Conservation (phyloP, 2,797 vertebrate genomes). For the Pangasius mekongensis region DNA sequence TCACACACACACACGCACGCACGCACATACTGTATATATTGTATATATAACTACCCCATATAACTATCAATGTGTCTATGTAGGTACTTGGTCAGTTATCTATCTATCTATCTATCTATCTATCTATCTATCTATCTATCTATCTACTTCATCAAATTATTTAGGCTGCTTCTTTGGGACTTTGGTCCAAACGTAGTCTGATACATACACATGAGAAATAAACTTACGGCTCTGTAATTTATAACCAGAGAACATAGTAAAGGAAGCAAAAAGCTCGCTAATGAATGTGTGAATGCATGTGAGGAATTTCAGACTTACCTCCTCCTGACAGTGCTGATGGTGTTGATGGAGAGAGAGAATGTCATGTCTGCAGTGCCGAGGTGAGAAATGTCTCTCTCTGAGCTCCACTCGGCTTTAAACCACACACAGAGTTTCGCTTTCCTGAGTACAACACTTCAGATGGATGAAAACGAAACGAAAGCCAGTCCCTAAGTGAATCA, state of each 20-base stretch:
- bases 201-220: background rate
- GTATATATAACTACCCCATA: too few species aligned
- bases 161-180: too few species aligned
- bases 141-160: background rate
- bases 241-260: background rate
- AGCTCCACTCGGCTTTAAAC: background rate
- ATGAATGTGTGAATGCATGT: background rate
- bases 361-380: background rate
- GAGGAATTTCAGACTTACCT: background rate
- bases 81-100: too few species aligned
- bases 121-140: background rate
- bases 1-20: too few species aligned
- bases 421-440: background rate
- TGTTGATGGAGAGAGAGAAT: background rate
- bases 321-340: background rate
- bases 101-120: too few species aligned
- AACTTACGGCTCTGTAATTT: background rate
- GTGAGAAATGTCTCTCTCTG: background rate
- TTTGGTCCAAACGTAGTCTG: too few species aligned
- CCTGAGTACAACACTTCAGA: background rate
- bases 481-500: background rate
- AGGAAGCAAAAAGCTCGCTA: background rate
- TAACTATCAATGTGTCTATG: too few species aligned
- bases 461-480: background rate
- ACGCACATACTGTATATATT: too few species aligned